Conservation (phyloP, 2,888 invertebrate genomes). For the Eueremaeus valkanovi region DNA sequence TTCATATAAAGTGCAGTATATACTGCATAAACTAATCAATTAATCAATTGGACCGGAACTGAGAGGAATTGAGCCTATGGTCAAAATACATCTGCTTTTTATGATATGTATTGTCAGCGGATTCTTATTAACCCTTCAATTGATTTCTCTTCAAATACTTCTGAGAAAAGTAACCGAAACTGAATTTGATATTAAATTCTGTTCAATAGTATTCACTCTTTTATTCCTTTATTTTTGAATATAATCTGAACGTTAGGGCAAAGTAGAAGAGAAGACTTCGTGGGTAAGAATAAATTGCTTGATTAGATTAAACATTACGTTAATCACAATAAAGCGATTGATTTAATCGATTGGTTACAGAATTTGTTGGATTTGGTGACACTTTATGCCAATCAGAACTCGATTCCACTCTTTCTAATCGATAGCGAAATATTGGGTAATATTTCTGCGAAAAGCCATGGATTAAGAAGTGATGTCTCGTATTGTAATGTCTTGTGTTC, state of each 20-base stretch:
- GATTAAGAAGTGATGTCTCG: too few relatives aligned
- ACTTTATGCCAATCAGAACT: constrained; percentile 12
- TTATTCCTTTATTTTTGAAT: background rate
- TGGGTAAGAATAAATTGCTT: constrained; percentile 41
- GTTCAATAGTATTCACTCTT: background rate
- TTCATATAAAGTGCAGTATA: too few relatives aligned
- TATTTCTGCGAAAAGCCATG: constrained; percentile 40
- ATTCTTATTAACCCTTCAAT: constrained; percentile 42
- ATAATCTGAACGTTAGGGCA: too few relatives aligned
- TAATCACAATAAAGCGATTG: too few relatives aligned
- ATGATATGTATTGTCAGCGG: constrained; percentile 35
- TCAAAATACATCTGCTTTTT: constrained; percentile 39
- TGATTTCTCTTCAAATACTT: constrained; percentile 41
- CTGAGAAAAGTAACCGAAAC: constrained; percentile 41
- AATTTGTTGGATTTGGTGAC: constrained; percentile 35
- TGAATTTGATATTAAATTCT: background rate
- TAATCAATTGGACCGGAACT: background rate
- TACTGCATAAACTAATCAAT: too few relatives aligned
- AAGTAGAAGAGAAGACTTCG: constrained; percentile 38
- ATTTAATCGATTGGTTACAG: constrained; percentile 5
- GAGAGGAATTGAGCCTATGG: constrained; percentile 16
- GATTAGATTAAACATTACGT: too few relatives aligned
- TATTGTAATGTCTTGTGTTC: constrained; percentile 44
- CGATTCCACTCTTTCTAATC: constrained; percentile 45
- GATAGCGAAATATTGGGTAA: constrained; percentile 43